These are phyloP conservation scores for Tetragonula clypearis DNA, from an alignment of 1,140 invertebrate genomes.

Conservation along the genomic window DNA sequence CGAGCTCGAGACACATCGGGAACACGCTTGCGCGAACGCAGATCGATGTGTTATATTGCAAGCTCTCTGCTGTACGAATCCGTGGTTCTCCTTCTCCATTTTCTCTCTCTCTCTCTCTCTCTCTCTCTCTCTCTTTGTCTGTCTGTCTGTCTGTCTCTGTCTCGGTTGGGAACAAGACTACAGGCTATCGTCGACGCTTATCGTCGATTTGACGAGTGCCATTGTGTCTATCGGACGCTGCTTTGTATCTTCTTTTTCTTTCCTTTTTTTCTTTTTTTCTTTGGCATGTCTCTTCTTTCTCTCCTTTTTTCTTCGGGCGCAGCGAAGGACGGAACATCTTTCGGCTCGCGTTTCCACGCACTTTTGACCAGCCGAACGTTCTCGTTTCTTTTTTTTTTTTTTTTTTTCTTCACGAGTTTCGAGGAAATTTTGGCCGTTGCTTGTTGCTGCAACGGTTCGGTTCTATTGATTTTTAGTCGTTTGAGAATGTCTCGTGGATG, in stretches of 20 bases:
- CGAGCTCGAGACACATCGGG: conserved; percentile 23
- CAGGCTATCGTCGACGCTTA: conserved; percentile 34
- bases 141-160: neutral
- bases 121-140: conserved; percentile 19
- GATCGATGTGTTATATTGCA: conserved; percentile 75
- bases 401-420: no score
- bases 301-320: no score
- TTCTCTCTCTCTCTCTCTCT: neutral
- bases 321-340: neutral
- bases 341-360: no score
- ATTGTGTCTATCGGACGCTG: conserved; percentile 21
- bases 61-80: conserved; percentile 47
- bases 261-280: neutral
- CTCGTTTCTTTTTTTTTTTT: no score
- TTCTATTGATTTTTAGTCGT: no score
- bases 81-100: neutral
- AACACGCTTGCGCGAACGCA: conserved; percentile 68
- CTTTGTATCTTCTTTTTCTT: neutral
- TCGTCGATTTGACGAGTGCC: conserved; percentile 46
- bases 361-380: neutral
- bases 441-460: no score
- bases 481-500: no score
- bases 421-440: no score
- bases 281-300: neutral
- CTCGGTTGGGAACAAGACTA: neutral